Conservation (phyloP, 1,140 invertebrate genomes). For the Aethina tumida region DNA sequence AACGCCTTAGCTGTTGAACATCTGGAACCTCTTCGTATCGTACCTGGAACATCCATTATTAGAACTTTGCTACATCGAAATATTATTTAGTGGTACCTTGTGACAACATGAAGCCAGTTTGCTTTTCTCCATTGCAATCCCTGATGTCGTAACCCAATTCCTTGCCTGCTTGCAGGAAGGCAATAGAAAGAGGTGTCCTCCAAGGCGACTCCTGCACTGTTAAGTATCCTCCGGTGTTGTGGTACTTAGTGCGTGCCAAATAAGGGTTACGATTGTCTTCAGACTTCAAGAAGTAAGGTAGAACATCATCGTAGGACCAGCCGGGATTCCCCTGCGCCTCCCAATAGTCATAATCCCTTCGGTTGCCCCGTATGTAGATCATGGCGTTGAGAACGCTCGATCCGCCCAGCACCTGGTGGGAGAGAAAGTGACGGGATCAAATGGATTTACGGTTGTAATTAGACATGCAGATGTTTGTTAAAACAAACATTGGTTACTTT, state of each 20-base stretch:
- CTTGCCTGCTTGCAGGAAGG: slow-evolving; percentile 69
- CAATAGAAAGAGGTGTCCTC: slow-evolving; percentile 66
- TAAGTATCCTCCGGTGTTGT: slow-evolving; percentile 66
- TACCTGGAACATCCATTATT: slow-evolving; percentile 38
- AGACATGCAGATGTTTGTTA: no score
- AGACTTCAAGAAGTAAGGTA: slow-evolving; percentile 82
- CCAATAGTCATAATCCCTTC: slow-evolving; percentile 88
- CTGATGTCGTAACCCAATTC: slow-evolving; percentile 67
- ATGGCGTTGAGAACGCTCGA: slow-evolving; percentile 91
- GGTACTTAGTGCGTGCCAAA: slow-evolving; percentile 60
- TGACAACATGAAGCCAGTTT: slow-evolving; percentile 76
- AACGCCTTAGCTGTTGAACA: slow-evolving; percentile 88
- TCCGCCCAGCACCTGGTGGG: slow-evolving; percentile 65
- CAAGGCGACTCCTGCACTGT: slow-evolving; percentile 77
- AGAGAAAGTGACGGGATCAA: background rate
- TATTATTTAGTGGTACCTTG: slow-evolving; percentile 41
- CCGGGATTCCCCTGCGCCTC: slow-evolving; percentile 72
- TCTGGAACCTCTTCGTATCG: slow-evolving; percentile 72
- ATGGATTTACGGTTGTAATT: no score
- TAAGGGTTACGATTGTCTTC: slow-evolving; percentile 82
- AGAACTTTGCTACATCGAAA: slow-evolving; percentile 3
- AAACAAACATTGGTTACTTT: no score
- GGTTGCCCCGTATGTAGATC: slow-evolving; percentile 90
- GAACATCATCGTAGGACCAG: slow-evolving; percentile 81
- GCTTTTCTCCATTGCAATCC: slow-evolving; percentile 72